Evolutionary conservation across 2,113 vertebrate genomes (phyloP).

Genomic region (Gambusia holbrooki): DNA sequence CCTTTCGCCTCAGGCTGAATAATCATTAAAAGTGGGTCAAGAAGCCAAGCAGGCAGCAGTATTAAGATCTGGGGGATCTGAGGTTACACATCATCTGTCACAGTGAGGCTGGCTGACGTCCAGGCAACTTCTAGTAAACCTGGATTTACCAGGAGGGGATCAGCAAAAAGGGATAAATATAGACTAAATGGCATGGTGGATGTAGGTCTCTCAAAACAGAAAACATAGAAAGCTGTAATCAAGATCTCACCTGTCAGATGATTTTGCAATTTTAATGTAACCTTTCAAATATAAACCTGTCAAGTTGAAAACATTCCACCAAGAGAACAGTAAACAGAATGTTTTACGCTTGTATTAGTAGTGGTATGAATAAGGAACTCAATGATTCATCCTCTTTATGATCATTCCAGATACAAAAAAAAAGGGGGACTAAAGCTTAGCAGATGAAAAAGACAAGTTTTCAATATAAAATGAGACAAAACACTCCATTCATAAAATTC

Average conservation of each 20-base stretch:
- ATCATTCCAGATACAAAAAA: conserved; percentile 15
- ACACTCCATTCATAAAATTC: background rate
- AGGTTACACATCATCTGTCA: conserved; percentile 64
- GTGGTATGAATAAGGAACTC: conserved; percentile 3
- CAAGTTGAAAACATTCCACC: background rate
- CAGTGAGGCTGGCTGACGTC: conserved; percentile 30
- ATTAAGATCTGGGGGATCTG: conserved; percentile 63
- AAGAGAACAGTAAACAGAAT: conserved; percentile 2
- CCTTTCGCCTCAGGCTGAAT: conserved; percentile 50
- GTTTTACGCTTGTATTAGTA: background rate
- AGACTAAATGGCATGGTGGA: background rate
- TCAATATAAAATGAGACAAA: background rate
- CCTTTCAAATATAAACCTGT: conserved; percentile 22
- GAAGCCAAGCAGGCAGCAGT: conserved; percentile 44
- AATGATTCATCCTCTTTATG: conserved; percentile 15
- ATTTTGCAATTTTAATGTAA: conserved; percentile 8
- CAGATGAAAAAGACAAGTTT: background rate
- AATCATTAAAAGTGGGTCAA: conserved; percentile 74
- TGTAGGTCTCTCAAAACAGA: background rate
- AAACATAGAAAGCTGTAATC: background rate
- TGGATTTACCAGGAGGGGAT: conserved; percentile 19
- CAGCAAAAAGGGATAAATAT: conserved; percentile 2
- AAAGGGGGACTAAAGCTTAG: conserved; percentile 4
- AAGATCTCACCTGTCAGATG: background rate
- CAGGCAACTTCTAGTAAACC: background rate